Percentiles rank a stretch among this genome's conserved stretches.
Conservation (phyloP, 2,113 vertebrate species). For the Malurus elegans region DNA sequence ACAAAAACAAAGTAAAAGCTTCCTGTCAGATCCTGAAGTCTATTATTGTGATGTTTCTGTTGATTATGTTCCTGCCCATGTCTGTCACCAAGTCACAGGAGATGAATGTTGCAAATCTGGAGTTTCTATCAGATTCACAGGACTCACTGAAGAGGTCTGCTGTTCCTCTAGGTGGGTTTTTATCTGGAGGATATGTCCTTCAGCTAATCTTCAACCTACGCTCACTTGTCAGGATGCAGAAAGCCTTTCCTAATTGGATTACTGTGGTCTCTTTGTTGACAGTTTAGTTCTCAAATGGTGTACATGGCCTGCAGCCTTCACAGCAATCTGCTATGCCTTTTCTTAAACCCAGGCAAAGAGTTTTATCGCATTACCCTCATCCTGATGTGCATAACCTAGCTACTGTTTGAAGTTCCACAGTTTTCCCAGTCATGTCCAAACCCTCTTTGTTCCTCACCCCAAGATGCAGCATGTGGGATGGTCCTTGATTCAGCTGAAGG, state of each 20-base stretch:
- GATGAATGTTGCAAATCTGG: background rate
- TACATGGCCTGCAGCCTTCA: background rate
- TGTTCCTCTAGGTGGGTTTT: background rate
- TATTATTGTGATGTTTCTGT: background rate
- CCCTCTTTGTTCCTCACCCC: background rate
- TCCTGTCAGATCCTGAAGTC: background rate
- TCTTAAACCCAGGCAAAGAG: background rate
- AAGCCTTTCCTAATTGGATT: slow-evolving; percentile 1
- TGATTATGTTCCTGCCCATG: background rate
- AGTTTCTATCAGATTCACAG: background rate
- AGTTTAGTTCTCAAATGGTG: background rate
- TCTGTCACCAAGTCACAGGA: background rate
- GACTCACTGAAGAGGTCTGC: background rate
- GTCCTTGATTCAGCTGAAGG: background rate
- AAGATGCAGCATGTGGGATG: background rate
- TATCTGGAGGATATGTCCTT: background rate
- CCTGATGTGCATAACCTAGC: background rate
- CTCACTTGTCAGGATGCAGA: background rate
- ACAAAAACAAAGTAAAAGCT: background rate
- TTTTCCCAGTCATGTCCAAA: background rate
- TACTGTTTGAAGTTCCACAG: background rate
- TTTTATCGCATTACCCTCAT: background rate
- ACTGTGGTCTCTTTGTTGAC: background rate
- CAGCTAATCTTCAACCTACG: background rate
- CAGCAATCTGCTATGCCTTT: slow-evolving; percentile 1